Evolutionary conservation across 2,113 vertebrate species (phyloP).

Genomic region (Empidonax alnorum): DNA sequence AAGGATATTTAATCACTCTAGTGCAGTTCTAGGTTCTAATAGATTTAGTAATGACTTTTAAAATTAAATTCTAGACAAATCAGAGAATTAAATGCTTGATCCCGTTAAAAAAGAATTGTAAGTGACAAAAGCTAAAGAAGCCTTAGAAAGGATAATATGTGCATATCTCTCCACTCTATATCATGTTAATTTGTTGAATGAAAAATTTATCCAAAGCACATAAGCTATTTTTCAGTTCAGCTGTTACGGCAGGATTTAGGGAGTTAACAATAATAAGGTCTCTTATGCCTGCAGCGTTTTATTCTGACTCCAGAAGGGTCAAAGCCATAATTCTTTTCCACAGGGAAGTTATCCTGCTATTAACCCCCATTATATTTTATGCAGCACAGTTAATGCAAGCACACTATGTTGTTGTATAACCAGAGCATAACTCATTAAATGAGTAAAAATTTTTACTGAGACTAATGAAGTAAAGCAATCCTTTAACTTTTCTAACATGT

Average conservation of each 20-base stretch:
- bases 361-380: neutral
- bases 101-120: neutral
- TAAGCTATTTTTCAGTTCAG: neutral
- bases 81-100: constrained; percentile 60
- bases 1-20: constrained; percentile 68
- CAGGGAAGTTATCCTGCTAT: constrained; percentile 2
- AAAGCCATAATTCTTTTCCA: constrained; percentile 33
- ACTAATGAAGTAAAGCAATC: neutral
- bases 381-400: neutral
- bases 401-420: neutral
- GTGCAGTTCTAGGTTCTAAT: constrained; percentile 20
- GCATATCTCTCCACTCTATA: neutral
- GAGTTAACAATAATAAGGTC: constrained; percentile 20
- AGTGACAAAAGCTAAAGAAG: neutral
- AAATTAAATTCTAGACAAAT: constrained; percentile 67
- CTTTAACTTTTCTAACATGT: neutral
- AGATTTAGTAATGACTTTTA: constrained; percentile 67
- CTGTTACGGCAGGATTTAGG: neutral
- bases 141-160: neutral
- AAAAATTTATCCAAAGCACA: constrained; percentile 1
- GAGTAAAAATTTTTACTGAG: neutral
- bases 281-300: constrained; percentile 7
- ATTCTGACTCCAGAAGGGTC: neutral
- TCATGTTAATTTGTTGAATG: neutral
- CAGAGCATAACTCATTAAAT: neutral